Conservation (phyloP, 2,797 vertebrate species). For the Nyctalus aviator region DNA sequence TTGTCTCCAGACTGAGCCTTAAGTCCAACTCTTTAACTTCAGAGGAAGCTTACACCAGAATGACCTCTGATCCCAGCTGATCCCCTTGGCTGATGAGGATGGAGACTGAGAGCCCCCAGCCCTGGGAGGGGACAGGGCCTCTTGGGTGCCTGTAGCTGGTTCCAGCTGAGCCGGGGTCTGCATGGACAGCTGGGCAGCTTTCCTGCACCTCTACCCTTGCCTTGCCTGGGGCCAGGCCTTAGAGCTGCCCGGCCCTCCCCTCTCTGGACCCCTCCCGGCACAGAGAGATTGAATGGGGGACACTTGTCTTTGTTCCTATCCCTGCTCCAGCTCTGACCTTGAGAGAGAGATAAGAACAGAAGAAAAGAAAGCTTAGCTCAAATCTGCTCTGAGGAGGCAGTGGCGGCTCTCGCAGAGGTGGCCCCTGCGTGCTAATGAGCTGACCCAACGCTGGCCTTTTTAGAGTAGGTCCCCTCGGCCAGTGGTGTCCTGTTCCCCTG, state of each 20-base stretch:
- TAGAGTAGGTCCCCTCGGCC: not conserved
- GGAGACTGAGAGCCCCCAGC: not conserved
- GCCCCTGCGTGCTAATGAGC: conserved; percentile 77
- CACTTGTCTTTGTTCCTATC: conserved; percentile 81
- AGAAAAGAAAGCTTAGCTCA: conserved; percentile 63
- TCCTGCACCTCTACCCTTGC: fast-evolving
- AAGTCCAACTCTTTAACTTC: not conserved
- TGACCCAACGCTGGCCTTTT: not conserved
- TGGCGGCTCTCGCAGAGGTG: not conserved
- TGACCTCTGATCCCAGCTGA: not conserved
- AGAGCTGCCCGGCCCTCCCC: not conserved
- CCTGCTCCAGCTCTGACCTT: conserved; percentile 78
- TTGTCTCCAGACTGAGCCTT: not conserved
- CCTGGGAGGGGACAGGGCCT: not conserved
- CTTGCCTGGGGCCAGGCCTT: not conserved
- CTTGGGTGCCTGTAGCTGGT: too few species aligned
- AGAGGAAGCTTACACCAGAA: not conserved
- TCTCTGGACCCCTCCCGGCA: not conserved
- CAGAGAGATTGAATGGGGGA: conserved; percentile 66
- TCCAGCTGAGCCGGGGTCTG: not conserved
- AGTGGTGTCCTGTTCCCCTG: not conserved
- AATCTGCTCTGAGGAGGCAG: not conserved
- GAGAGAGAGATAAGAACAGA: conserved; percentile 76
- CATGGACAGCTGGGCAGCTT: not conserved
- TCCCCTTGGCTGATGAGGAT: not conserved